Evolutionary conservation across 2,888 invertebrate genomes (phyloP).

Genomic region (Zootermopsis nevadensis): DNA sequence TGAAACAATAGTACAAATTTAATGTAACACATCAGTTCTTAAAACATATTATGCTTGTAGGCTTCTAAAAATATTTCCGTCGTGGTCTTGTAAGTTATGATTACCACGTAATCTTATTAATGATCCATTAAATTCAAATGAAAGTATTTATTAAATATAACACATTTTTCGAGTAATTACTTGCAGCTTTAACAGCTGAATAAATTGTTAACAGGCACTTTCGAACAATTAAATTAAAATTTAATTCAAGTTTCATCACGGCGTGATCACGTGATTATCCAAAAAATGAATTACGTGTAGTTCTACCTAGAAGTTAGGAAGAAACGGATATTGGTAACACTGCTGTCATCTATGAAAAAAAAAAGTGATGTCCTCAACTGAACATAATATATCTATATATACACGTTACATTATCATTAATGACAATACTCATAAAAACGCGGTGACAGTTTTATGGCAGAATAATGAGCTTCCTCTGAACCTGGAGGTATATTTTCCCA

Average conservation of each 20-base stretch:
- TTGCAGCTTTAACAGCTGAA: background rate
- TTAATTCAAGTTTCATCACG: background rate
- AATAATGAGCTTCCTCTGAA: background rate
- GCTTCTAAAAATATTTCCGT: too few relatives aligned
- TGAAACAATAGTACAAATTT: too few relatives aligned
- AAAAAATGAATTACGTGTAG: background rate
- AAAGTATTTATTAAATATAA: too few relatives aligned
- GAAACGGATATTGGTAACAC: background rate
- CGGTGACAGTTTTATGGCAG: too few relatives aligned
- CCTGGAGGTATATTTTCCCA: background rate
- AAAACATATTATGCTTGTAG: too few relatives aligned
- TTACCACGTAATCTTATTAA: too few relatives aligned
- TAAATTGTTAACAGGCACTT: conserved; percentile 23
- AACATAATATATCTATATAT: background rate
- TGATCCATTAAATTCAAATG: too few relatives aligned
- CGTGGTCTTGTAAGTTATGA: too few relatives aligned
- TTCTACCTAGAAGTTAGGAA: background rate
- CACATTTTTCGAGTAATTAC: too few relatives aligned
- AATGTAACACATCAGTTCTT: too few relatives aligned
- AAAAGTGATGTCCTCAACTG: conserved; percentile 2
- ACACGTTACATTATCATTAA: too few relatives aligned
- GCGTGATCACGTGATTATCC: conserved; percentile 1
- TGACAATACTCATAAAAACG: too few relatives aligned
- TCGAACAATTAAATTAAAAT: conserved; percentile 5
- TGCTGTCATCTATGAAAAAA: background rate